Evolutionary conservation across 2,113 vertebrate species (phyloP).

Genomic region (Larimichthys crocea): DNA sequence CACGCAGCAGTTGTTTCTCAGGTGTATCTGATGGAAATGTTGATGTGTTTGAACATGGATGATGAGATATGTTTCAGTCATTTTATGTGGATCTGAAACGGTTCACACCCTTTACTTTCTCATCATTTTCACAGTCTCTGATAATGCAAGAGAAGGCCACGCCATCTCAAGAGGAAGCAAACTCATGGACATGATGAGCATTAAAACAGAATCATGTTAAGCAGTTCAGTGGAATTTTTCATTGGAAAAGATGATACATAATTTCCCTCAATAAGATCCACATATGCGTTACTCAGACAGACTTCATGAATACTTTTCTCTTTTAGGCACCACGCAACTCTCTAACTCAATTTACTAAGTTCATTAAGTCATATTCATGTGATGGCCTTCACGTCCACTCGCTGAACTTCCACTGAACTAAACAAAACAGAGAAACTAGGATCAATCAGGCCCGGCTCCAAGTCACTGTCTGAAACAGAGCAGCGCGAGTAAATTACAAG

Average conservation of each 20-base stretch:
- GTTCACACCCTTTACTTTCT: no score
- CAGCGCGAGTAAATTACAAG: slow-evolving; percentile 68
- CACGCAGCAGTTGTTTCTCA: no score
- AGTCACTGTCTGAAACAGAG: slow-evolving; percentile 30
- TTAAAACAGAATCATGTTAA: not conserved
- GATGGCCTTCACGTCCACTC: not conserved
- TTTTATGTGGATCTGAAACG: no score
- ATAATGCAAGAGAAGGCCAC: not conserved
- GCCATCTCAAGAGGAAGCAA: not conserved
- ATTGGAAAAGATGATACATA: not conserved
- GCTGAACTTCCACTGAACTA: not conserved
- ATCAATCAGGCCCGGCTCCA: not conserved
- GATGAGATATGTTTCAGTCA: no score
- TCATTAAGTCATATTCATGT: not conserved
- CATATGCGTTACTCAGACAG: not conserved
- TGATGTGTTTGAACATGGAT: no score
- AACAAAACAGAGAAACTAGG: not conserved
- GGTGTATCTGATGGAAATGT: no score
- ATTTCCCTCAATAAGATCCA: no score
- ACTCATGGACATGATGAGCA: not conserved
- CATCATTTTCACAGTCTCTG: no score
- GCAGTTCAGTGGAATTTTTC: not conserved
- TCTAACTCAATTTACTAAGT: not conserved
- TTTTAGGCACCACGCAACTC: not conserved
- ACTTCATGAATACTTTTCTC: not conserved